These are phyloP conservation scores for Amniataba percoides DNA, from an alignment of 2,797 vertebrate genomes.

Conservation along the genomic window DNA sequence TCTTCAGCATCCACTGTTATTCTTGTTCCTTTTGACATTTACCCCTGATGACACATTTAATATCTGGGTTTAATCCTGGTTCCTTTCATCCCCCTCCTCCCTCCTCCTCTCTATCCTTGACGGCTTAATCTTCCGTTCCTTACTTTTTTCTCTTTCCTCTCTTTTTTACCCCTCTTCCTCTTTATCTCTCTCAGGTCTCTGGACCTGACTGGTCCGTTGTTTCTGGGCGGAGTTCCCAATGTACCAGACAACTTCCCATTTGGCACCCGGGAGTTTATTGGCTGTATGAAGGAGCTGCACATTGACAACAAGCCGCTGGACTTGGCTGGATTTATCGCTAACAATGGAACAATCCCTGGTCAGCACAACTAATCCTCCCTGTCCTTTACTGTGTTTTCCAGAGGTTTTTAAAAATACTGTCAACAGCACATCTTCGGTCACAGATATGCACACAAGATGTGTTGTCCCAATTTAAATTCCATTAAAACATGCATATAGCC, in stretches of 20 bases:
- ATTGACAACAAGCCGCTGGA: conserved; percentile 94
- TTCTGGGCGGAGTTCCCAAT: conserved; percentile 97
- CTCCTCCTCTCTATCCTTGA: conserved; percentile 1
- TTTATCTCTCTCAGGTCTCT: conserved; percentile 78
- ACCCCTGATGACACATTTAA: conserved; percentile 50
- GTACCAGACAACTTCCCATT: conserved; percentile 97
- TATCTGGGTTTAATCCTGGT: conserved; percentile 54
- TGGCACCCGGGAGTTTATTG: conserved; percentile 93
- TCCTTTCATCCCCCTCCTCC: conserved; percentile 24
- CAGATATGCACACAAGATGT: neutral
- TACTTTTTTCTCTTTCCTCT: conserved; percentile 1
- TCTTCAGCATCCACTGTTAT: conserved; percentile 3
- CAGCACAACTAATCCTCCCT: conserved; percentile 41
- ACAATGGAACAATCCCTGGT: conserved; percentile 96
- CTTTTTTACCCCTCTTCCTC: conserved; percentile 20
- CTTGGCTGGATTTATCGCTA: conserved; percentile 95
- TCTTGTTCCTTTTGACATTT: conserved; percentile 39
- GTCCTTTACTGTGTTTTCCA: no score
- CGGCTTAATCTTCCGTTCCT: conserved; percentile 34
- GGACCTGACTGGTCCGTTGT: conserved; percentile 86
- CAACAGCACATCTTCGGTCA: neutral
- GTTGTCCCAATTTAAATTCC: neutral
- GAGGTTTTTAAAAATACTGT: neutral
- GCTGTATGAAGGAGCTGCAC: conserved; percentile 96
- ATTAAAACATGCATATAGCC: neutral